These are phyloP conservation scores for Lucinisca nassula DNA, from an alignment of 2,888 invertebrate species.

Conservation along the genomic window DNA sequence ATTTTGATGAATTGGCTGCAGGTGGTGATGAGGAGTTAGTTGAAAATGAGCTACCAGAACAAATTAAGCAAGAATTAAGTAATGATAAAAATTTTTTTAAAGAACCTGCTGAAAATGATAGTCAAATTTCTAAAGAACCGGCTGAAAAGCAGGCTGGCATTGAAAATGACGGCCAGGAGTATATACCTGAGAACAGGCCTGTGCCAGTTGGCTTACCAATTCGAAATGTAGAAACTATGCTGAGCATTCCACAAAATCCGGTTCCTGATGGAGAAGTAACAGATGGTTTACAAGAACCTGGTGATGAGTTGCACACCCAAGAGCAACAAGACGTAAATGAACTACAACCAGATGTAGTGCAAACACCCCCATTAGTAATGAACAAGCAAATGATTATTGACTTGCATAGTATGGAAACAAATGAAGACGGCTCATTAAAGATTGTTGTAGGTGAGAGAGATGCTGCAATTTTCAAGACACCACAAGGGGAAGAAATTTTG, in stretches of 20 bases:
- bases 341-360: neutral
- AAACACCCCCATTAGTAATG: neutral
- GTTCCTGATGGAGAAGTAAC: neutral
- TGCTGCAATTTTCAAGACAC: neutral
- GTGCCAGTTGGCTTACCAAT: neutral
- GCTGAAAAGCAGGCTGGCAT: neutral
- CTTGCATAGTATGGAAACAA: conserved; percentile 7
- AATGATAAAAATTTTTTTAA: neutral
- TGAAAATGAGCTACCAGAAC: neutral
- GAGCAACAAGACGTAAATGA: neutral
- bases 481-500: neutral
- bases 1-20: neutral
- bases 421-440: neutral
- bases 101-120: neutral
- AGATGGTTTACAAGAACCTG: neutral
- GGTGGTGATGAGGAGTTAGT: neutral
- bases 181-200: neutral
- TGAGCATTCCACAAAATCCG: neutral
- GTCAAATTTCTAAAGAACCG: neutral
- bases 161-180: neutral
- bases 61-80: neutral
- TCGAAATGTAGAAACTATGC: neutral
- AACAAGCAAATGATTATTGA: conserved; percentile 4
- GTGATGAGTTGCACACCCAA: neutral
- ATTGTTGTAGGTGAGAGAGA: neutral